Base-by-base conservation (phyloP, 2,888 invertebrate genomes). In the Drosophila multiciliata region DNA sequence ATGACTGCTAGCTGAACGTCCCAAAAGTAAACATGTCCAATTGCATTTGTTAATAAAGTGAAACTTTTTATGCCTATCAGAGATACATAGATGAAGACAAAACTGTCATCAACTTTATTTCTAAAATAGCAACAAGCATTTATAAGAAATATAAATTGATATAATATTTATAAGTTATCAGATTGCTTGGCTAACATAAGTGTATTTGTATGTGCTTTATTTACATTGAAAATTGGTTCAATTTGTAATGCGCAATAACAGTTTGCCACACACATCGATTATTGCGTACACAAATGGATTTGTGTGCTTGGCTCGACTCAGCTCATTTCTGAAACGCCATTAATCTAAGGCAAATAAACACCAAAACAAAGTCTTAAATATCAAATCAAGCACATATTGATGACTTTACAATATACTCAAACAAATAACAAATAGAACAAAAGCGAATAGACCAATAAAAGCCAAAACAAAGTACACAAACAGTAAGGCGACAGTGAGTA, bases 331-430 rank as follows among this genome's bases (percentile, higher is more conserved):
- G 17, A 6, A 17, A 9, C 17, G 49, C 29, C 29, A 50, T 50
- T n/a, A 50, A 29, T 50, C 50, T 11, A 50, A 29, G n/a, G 11
- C 50, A 50, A 50, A 50, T 50, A 50, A 50, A 50, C 50, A n/a
- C 26, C 33, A n/a, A 26, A 54, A 71, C n/a, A 62, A 72, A 57
- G 64, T 66, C 57, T 8, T 33, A 53, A 60, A 75, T 72, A 72
- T 77, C 64, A 78, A 78, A 78, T 78, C 71, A 72, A 75, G 62
- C 71, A 45, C 72, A 78, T 67, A 68, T 78, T 71, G 65, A 78
- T 78, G 78, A 68, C 17, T 78, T 63, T 68, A 62, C 66, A 67
- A 60, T 57, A 55, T 74, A n/a, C 71, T 66, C 74, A 60, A 60
- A 67, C 23, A 42, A 49, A 53, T 12, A 40, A 55, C 12, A 54